Evolutionary conservation across 2,888 invertebrate species (phyloP).

Genomic region (Actias luna): DNA sequence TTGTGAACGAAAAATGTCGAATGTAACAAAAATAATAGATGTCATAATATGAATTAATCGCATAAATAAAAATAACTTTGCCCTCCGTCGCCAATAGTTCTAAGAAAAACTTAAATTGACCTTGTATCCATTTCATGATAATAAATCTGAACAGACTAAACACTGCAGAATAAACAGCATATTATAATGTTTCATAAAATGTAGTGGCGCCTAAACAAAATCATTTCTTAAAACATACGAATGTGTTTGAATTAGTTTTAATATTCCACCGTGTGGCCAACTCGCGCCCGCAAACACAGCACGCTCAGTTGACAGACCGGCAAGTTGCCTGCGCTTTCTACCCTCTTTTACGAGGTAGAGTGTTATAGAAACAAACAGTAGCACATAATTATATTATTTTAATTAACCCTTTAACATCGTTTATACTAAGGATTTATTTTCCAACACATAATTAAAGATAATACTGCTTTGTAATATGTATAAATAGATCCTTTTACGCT

Average conservation of each 20-base stretch:
- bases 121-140: slow-evolving; percentile 19
- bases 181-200: slow-evolving; percentile 17
- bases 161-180: slow-evolving; percentile 17
- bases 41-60: slow-evolving; percentile 4
- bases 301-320: slow-evolving; percentile 17
- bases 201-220: slow-evolving; percentile 20
- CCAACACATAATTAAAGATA: background rate
- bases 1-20: background rate
- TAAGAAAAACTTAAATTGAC: slow-evolving; percentile 18
- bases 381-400: background rate
- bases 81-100: slow-evolving; percentile 13
- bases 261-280: slow-evolving; percentile 23
- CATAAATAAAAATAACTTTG: slow-evolving; percentile 12
- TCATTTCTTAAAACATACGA: slow-evolving; percentile 7
- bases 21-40: slow-evolving; percentile 5
- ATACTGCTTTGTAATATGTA: background rate
- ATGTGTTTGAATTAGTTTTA: slow-evolving; percentile 21
- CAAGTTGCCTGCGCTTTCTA: slow-evolving; percentile 14
- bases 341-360: slow-evolving; percentile 1
- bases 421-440: background rate
- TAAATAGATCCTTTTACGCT: background rate
- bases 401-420: background rate
- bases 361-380: background rate
- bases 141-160: slow-evolving; percentile 22
- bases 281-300: slow-evolving; percentile 18